Evolutionary conservation across 1,140 invertebrate genomes (phyloP).

Genomic region (Ips typographus): DNA sequence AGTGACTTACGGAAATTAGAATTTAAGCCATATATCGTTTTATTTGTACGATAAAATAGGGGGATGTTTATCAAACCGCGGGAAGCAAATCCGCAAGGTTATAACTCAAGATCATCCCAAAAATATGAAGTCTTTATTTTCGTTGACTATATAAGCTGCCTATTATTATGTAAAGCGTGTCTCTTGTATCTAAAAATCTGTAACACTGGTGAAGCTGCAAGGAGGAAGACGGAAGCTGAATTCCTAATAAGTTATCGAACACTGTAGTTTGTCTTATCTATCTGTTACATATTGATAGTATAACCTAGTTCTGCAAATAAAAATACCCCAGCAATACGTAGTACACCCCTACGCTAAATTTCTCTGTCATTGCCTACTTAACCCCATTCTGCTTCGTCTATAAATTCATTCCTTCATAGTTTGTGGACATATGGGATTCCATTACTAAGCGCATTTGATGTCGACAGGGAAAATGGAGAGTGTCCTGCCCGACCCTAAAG

Average conservation of each 20-base stretch:
- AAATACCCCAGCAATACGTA: background rate
- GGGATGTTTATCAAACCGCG: conserved; percentile 14
- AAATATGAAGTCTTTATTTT: conserved; percentile 29
- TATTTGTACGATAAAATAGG: conserved; percentile 11
- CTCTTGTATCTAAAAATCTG: conserved; percentile 27
- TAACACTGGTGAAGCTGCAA: conserved; percentile 27
- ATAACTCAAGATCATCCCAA: conserved; percentile 25
- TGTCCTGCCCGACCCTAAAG: too few species aligned
- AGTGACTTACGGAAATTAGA: background rate
- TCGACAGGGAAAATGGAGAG: too few species aligned
- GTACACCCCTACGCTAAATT: too few species aligned
- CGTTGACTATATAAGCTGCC: conserved; percentile 15
- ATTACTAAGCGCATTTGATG: too few species aligned
- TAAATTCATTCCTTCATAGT: too few species aligned
- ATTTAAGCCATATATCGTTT: conserved; percentile 5
- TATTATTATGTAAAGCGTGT: conserved; percentile 33
- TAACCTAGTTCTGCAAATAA: background rate
- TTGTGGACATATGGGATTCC: too few species aligned
- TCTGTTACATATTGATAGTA: background rate
- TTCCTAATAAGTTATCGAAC: conserved; percentile 27
- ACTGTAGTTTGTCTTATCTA: conserved; percentile 8
- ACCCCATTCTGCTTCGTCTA: too few species aligned
- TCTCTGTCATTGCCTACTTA: too few species aligned
- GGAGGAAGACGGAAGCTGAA: conserved; percentile 16
- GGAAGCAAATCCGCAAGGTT: conserved; percentile 18